Evolutionary conservation across 2,888 invertebrate genomes (phyloP), one percentile per base, ranked within the genome.

Genomic region (Orthosia cruda): DNA sequence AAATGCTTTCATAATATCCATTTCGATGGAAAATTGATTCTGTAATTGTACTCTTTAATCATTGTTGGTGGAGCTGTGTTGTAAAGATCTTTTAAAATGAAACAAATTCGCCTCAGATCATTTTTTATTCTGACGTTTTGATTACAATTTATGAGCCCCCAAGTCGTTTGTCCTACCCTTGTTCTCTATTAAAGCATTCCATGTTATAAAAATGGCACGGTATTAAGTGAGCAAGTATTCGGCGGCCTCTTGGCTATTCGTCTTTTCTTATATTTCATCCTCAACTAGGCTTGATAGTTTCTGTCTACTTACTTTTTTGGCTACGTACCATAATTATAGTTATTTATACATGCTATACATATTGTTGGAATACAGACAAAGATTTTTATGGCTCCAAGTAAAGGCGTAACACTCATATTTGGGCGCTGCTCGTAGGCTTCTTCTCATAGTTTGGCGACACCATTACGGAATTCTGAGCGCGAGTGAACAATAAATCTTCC

Each of bases 391-490:
- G 85, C 87, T 86, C 74, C 81, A 88, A 89, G 86, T 88, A 86
- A 91, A 89, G 88, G 88, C 88, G 85, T 81, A 71, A 89, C 88
- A 89, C 89, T 93, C 89, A 92, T 92, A 92, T 93, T 92, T 88
- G 90, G 89, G 87, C 88, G 89, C 88, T 86, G 83, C 86, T 85
- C 81, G 86, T 88, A 72, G 81, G 80, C 80, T 91, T 90, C 88
- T 89, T 89, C 87, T 87, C 87, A 89, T 91, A 93, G 89, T 92
- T 94, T 89, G 92, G 91, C 92, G 91, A 90, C 90, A 90, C 91
- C 91, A 94, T 94, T 94, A 93, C 89, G 86, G 92, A 91, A 93
- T 94, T 94, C 92, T 91, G 91, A 89, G 89, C 93, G 93, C 94
- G 94, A 90, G 89, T 88, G 86, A 85, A 86, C 92, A 87, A 94